A percentile compares a stretch with the other conserved stretches of the same genome.
These are phyloP conservation scores for Sorex fumeus DNA, from an alignment of 2,113 vertebrate genomes.

Conservation along the genomic window DNA sequence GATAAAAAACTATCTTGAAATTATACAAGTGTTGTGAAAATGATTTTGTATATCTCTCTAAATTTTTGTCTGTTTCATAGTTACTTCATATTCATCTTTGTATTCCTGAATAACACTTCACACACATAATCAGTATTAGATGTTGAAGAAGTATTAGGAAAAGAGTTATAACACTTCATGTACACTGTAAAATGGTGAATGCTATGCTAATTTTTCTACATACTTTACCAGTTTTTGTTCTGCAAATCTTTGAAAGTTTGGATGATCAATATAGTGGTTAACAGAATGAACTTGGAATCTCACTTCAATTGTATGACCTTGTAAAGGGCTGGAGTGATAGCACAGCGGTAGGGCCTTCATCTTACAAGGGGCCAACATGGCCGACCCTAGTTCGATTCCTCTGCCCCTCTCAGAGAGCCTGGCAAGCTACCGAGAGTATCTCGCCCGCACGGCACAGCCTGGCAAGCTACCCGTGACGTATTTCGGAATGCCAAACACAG, in stretches of 20 bases:
- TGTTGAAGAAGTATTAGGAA: slow-evolving; percentile 27
- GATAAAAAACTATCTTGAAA: slow-evolving; percentile 59
- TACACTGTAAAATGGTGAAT: slow-evolving; percentile 38
- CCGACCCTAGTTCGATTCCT: too few relatives aligned
- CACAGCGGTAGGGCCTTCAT: too few relatives aligned
- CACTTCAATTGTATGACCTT: too few relatives aligned
- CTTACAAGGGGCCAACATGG: too few relatives aligned
- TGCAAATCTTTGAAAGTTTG: slow-evolving; percentile 30
- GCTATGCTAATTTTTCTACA: slow-evolving; percentile 35
- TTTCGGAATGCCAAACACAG: too few relatives aligned
- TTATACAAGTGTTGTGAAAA: slow-evolving; percentile 48
- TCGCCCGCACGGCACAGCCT: too few relatives aligned
- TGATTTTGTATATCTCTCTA: slow-evolving; percentile 55
- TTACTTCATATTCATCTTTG: slow-evolving; percentile 6
- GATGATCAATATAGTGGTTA: neutral
- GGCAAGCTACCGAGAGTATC: too few relatives aligned
- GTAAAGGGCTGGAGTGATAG: too few relatives aligned
- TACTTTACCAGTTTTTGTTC: slow-evolving; percentile 50
- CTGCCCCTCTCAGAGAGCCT: too few relatives aligned
- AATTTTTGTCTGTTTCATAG: slow-evolving; percentile 44
- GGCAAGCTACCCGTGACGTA: too few relatives aligned
- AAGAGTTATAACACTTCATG: slow-evolving; percentile 37
- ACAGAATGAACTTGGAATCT: neutral
- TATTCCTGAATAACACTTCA: slow-evolving; percentile 6
- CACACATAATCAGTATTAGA: neutral